Percentiles rank a stretch among this genome's conserved stretches.
Evolutionary conservation across 2,113 vertebrate genomes (phyloP).

Genomic region (Phalacrocorax pelagicus): DNA sequence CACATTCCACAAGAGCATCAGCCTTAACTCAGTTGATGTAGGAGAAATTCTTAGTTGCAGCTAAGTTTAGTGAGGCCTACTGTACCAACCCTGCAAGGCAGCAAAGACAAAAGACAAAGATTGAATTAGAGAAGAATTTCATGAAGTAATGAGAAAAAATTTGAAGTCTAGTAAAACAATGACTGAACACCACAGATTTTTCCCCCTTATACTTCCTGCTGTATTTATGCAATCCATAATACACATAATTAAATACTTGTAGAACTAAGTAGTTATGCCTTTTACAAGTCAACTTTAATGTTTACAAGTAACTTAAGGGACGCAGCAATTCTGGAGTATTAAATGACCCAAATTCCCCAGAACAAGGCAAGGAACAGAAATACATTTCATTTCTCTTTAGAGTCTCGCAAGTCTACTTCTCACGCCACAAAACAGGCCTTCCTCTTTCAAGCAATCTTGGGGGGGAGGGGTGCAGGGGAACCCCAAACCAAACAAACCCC

Average conservation of each 20-base stretch:
- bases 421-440: not conserved
- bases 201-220: conserved; percentile 33
- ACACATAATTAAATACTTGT: not conserved
- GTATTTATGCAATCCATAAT: conserved; percentile 17
- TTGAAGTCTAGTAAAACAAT: conserved; percentile 76
- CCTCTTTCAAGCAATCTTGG: not conserved
- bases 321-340: not conserved
- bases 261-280: not conserved
- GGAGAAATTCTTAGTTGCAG: conserved; percentile 87
- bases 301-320: not conserved
- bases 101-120: conserved; percentile 92
- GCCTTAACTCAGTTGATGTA: conserved; percentile 87
- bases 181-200: conserved; percentile 67
- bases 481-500: too few relatives aligned
- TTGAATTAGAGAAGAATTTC: conserved; percentile 82
- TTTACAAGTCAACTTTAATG: not conserved
- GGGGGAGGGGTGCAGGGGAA: too few relatives aligned
- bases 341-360: not conserved
- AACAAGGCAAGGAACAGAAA: not conserved
- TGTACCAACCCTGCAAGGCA: conserved; percentile 97
- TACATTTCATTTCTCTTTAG: not conserved
- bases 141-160: conserved; percentile 72
- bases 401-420: not conserved
- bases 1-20: conserved; percentile 88
- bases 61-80: conserved; percentile 89